Evolutionary conservation across 2,797 vertebrate species (phyloP), one percentile per base, ranked within the genome.

Genomic region (Coregonus sp.): DNA sequence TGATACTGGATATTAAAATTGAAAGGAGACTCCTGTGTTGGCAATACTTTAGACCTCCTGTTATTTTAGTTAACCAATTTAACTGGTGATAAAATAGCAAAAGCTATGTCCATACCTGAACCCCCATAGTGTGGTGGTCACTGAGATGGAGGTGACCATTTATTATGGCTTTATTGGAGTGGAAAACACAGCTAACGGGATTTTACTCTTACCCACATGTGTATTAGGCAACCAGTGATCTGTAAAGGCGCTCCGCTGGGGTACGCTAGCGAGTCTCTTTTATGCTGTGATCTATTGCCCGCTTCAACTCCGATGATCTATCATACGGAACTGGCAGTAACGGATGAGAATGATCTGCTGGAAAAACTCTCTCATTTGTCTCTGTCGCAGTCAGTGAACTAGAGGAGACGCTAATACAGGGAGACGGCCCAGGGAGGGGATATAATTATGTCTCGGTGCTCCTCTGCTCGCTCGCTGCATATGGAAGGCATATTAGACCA

Each of bases 341-440:
- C 93, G 92, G 94, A 95, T 95, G 94, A 94, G 93, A 93, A 94
- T 93, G 94, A 93, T 94, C 91, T 86, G 91, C 92, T 93, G 92
- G 93, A 93, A 95, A 95, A 94, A 93, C 92, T 92, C 93, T 93
- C 94, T 95, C 95, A 95, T 95, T 95, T 95, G 94, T 95, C 95
- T 95, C 94, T 95, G 95, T 95, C 95, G 90, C 83, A 90, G 91
- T 91, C 91, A 90, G 94, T 95, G 95, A 94, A 93, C 93, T 92
- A 92, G 91, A 94, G 92, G 92, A 95, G 94, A 95, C 88, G 90
- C 91, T 95, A 95, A 95, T 94, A 89, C 92, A 92, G 92, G 91
- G 90, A 91, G 94, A 95, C 93, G 92, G 94, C 93, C 91, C 90
- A 79, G 92, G 91, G 92, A 94, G 92, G 92, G 92, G 93, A 94